Base-by-base conservation (phyloP, 2,797 vertebrate genomes). In the Lepidocolaptes lacrymiger region DNA sequence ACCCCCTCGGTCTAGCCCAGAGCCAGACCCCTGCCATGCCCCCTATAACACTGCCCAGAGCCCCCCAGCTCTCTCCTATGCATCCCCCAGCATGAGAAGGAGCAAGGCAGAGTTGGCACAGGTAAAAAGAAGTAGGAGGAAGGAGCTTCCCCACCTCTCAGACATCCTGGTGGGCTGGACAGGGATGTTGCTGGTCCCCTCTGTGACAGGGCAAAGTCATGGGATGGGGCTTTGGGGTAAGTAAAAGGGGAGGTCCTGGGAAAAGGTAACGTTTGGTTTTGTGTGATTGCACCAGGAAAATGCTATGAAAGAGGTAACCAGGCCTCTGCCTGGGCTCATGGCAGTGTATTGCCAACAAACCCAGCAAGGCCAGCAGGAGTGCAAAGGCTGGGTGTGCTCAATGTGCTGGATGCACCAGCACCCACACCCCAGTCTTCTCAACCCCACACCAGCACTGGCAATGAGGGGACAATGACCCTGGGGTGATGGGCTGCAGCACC, bases 371-470 rank as follows among this genome's bases (percentile, higher is more conserved):
- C 39, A 37, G 46, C 15, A 54, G 64, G 19, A 69, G 21, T 3
- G 22, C 58, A 6, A 14, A 48, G 46, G 28, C 9, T 0, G 0
- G 9, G 6, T 8, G 28, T 44, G 37, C 62, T 49, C 51, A 58
- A 14, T 30, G 32, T 44, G 17, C 66, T 37, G 67, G 21, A 9
- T 12, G 62, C 2, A 72, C 27, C 67, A 78, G 62, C 62, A 90
- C 39, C 39, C 76, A 28, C 51, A 81, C 28, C 59, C 21, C 2
- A 1, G 28, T 51, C 78, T 73, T 51, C 43, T 64, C 1, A 0
- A 58, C 37, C 58, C 43, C 48, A 18, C 55, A 74, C 17, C 56
- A 32, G 41, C 2, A 0, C 61, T 59, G 39, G 7, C 27, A 5
- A 14, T 54, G 59, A 89, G 43, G 36, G 23, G 9, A 87, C 4